These are phyloP conservation scores for Columbina picui DNA, from an alignment of 2,113 vertebrate species.

Conservation along the genomic window DNA sequence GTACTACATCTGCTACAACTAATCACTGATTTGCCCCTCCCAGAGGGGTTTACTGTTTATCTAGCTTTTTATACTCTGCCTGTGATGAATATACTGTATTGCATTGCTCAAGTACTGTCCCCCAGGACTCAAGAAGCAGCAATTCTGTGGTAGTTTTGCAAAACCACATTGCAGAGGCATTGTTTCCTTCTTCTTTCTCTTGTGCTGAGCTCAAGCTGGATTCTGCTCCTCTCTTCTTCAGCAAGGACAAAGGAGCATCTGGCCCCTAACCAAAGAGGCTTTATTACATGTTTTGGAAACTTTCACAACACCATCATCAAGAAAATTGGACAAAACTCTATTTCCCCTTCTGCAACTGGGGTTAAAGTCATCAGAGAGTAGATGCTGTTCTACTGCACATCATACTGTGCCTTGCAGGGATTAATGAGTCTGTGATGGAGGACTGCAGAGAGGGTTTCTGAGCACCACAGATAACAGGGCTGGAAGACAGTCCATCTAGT, in stretches of 20 bases:
- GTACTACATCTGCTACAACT: neutral
- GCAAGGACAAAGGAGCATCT: constrained; percentile 2
- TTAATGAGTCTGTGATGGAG: neutral
- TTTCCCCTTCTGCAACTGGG: neutral
- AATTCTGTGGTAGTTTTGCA: constrained; percentile 8
- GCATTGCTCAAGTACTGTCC: neutral
- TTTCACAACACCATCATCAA: constrained; percentile 18
- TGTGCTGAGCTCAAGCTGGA: neutral
- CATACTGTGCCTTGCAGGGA: neutral
- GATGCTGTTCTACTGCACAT: neutral
- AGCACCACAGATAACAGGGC: neutral
- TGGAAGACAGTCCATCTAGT: neutral
- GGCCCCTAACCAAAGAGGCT: neutral
- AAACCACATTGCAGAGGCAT: constrained; percentile 15
- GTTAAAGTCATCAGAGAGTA: neutral
- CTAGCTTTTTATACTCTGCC: neutral
- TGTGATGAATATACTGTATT: neutral
- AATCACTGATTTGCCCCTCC: neutral
- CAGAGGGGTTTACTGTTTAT: constrained; percentile 4
- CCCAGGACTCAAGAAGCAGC: neutral
- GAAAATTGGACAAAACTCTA: neutral
- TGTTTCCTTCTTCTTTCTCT: constrained; percentile 7
- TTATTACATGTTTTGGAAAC: constrained; percentile 2
- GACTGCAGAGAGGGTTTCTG: neutral
- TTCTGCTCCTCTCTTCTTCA: neutral